A percentile compares a stretch with the other conserved stretches of the same genome.
phyloP scores from a whole-genome alignment of 2,888 invertebrate species.

The Scaptomyza tumidula region DNA sequence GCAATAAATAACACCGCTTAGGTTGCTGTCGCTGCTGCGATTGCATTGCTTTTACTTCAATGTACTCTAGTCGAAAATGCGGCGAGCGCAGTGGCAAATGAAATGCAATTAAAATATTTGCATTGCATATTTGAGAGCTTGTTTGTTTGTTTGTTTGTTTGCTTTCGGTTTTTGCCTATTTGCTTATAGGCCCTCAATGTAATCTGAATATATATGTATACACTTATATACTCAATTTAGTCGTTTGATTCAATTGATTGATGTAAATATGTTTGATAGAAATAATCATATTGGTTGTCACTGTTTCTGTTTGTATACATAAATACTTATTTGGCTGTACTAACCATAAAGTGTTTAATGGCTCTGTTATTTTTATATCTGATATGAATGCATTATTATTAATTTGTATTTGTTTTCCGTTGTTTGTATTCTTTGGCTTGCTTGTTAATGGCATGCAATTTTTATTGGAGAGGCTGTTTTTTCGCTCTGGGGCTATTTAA shows the following conservation, averaged over 20 bases:
- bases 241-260: slow-evolving; percentile 61
- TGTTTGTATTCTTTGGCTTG: slow-evolving; percentile 15
- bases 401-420: slow-evolving; percentile 30
- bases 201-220: slow-evolving; percentile 7
- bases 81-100: slow-evolving; percentile 52
- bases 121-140: slow-evolving; percentile 49
- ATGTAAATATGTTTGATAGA: slow-evolving; percentile 56
- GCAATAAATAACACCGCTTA: slow-evolving; percentile 28
- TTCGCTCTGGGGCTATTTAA: slow-evolving; percentile 7
- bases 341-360: slow-evolving; percentile 9
- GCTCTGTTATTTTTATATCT: slow-evolving; percentile 49
- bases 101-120: slow-evolving; percentile 76
- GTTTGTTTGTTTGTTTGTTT: slow-evolving; percentile 23
- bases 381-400: slow-evolving; percentile 58
- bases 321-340: slow-evolving; percentile 58
- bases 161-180: slow-evolving; percentile 28
- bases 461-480: neutral
- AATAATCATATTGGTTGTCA: slow-evolving; percentile 49
- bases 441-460: slow-evolving; percentile 36
- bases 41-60: slow-evolving; percentile 34
- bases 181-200: slow-evolving; percentile 24
- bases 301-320: slow-evolving; percentile 50
- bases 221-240: slow-evolving; percentile 38
- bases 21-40: slow-evolving; percentile 19
- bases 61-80: slow-evolving; percentile 31